phyloP scores from a whole-genome alignment of 2,797 vertebrate genomes.

The Melanotaenia boesemani region DNA sequence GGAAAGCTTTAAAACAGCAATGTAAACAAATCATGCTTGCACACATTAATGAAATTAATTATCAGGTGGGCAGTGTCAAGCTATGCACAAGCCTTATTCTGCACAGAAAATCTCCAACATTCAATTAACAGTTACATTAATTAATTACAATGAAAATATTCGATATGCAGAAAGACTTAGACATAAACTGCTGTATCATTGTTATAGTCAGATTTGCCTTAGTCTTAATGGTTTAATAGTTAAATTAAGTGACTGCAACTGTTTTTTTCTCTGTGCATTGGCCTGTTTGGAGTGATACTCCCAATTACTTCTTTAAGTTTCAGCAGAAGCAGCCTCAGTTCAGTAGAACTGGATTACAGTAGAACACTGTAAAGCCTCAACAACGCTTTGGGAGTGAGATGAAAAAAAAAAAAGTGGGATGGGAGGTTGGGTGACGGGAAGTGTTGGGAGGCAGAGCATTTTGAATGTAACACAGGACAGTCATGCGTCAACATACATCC shows the following conservation, averaged over 20 bases:
- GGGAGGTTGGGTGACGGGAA: conserved; percentile 32
- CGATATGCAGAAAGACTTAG: background rate
- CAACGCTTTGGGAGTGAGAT: conserved; percentile 8
- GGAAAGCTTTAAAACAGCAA: background rate
- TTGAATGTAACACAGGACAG: conserved; percentile 36
- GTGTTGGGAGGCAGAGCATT: conserved; percentile 42
- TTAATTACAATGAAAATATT: background rate
- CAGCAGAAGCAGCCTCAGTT: conserved; percentile 32
- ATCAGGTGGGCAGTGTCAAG: background rate
- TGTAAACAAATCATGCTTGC: background rate
- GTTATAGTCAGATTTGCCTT: background rate
- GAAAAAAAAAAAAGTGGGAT: background rate
- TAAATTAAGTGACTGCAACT: background rate
- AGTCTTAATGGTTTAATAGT: background rate
- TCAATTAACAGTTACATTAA: background rate
- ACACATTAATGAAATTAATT: background rate
- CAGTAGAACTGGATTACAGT: conserved; percentile 42
- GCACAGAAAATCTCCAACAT: background rate
- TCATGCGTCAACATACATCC: conserved; percentile 11
- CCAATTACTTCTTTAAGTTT: conserved; percentile 1
- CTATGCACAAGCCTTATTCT: background rate
- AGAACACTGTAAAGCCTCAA: conserved; percentile 41
- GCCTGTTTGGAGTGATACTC: background rate
- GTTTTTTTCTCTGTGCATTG: background rate
- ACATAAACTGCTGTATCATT: background rate